Base-by-base conservation (phyloP, 2,888 invertebrate species). In the Microchrysa polita region DNA sequence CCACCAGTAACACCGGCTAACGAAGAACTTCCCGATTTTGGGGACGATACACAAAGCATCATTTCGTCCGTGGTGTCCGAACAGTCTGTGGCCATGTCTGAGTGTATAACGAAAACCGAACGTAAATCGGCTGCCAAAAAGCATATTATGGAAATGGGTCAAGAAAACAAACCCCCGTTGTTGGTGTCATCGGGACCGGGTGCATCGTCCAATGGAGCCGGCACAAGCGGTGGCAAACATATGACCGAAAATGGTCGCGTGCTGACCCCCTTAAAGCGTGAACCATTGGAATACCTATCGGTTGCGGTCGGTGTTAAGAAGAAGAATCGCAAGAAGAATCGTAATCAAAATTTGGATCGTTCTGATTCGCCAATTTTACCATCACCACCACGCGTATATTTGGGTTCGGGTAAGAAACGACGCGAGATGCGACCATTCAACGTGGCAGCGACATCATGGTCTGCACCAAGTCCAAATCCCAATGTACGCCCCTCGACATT, bases 21-120 rank as follows among this genome's bases (percentile, higher is more conserved):
- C 61, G 92, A 91, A 78, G 90, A 90, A 53, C 81, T 88, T 5
- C 89, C 90, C 63, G 90, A 89, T 79, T 84, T 83, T 72, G 82
- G 79, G 67, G 84, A 84, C 67, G 93, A 93, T 80, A 89, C 90
- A 18, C 92, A 92, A 78, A 93, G 93, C 83, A 87, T 93, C 55
- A 86, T 92, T 77, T 93, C 93, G 16, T 92, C 93, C 42, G 90
- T 88, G 14, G 88, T 93, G 83, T 93, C 93, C 67, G 91, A 90
- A 84, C 88, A 90, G 80, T 91, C 92, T 73, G 88, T 90, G 82
- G 89, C 90, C 81, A 89, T 90, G 83, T 89, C 88, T 77, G 92
- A 92, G 80, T 87, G 90, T 40, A 89, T 90, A 22, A 86, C 88
- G 79, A 81, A 87, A 63, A 87, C 88, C 48, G 87, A 90, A 77